Evolutionary conservation across 1,140 invertebrate genomes (phyloP).

Genomic region (Apocrypta bakeri): DNA sequence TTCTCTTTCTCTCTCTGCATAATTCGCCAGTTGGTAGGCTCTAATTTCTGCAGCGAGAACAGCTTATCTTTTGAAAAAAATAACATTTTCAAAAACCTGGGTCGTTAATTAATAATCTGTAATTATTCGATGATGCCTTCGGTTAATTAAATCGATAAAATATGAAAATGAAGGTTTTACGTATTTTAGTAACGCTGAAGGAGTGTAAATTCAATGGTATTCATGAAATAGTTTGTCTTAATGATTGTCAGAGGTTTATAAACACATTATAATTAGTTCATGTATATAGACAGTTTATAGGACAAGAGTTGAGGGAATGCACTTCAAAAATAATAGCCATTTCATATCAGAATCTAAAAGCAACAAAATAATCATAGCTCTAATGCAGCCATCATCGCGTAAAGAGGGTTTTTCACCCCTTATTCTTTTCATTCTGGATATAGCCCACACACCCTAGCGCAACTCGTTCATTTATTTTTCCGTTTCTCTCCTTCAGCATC

Average conservation of each 20-base stretch:
- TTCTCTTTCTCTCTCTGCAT: constrained; percentile 16
- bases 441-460: neutral
- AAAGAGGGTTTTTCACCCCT: neutral
- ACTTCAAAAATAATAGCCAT: neutral
- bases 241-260: too few relatives aligned
- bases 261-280: too few relatives aligned
- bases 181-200: too few relatives aligned
- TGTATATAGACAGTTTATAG: too few relatives aligned
- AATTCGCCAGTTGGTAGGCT: constrained; percentile 40
- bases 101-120: too few relatives aligned
- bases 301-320: too few relatives aligned
- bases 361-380: constrained; percentile 2
- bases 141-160: too few relatives aligned
- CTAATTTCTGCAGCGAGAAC: constrained; percentile 14
- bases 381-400: neutral
- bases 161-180: too few relatives aligned
- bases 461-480: neutral
- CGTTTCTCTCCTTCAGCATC: neutral
- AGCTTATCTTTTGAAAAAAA: constrained; percentile 26
- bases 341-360: neutral
- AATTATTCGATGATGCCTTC: too few relatives aligned
- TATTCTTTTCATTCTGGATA: neutral
- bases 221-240: too few relatives aligned
- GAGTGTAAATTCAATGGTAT: too few relatives aligned
- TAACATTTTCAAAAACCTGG: too few relatives aligned